These are phyloP conservation scores for Pelmatolapia mariae DNA, from an alignment of 2,113 vertebrate species.

Conservation along the genomic window DNA sequence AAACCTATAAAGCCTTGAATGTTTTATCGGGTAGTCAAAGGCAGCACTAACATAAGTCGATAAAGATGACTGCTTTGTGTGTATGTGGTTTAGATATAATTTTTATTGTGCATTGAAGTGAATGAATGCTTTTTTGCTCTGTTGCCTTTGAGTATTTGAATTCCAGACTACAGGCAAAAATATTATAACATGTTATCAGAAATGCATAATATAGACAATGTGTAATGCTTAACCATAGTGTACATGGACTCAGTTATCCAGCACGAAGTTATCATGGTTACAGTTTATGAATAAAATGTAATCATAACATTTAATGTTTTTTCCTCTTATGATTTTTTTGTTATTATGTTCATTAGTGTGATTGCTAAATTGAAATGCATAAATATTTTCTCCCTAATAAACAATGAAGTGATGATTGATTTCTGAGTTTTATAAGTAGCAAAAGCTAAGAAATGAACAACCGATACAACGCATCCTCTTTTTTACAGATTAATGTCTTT, in stretches of 20 bases:
- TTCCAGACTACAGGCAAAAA: background rate
- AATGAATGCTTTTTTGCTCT: background rate
- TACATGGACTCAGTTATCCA: background rate
- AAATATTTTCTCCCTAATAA: background rate
- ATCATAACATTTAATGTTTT: background rate
- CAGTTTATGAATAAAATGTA: background rate
- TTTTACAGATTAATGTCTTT: conserved; percentile 29
- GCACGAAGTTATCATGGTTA: background rate
- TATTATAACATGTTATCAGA: background rate
- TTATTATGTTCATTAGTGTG: background rate
- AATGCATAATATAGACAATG: background rate
- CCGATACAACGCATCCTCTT: conserved; percentile 36
- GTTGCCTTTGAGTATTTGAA: background rate
- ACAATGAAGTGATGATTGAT: too few species aligned
- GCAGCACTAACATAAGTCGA: background rate
- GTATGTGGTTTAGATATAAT: background rate
- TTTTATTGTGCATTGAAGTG: background rate
- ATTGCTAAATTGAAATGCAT: background rate
- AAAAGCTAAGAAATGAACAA: background rate
- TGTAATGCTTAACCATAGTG: background rate
- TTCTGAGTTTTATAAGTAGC: background rate
- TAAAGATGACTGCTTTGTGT: background rate
- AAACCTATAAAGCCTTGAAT: background rate
- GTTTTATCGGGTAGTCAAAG: background rate
- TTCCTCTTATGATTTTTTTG: background rate